Evolutionary conservation across 1,140 invertebrate species (phyloP).

Genomic region (Epicauta chinensis): DNA sequence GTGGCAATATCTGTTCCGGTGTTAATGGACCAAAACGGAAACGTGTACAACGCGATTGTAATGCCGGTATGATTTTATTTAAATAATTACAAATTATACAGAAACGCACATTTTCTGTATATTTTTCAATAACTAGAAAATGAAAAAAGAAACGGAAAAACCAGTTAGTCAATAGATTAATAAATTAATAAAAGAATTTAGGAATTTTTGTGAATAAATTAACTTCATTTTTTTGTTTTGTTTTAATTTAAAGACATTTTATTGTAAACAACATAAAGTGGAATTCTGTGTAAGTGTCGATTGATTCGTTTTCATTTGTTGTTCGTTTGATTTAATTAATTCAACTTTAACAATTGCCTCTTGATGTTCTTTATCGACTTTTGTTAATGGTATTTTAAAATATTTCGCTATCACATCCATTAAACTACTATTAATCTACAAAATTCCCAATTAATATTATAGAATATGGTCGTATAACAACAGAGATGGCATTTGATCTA

Average conservation of each 20-base stretch:
- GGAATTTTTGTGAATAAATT: too few relatives aligned
- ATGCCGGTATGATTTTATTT: conserved; percentile 95
- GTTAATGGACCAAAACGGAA: conserved; percentile 94
- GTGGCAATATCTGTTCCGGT: conserved; percentile 80
- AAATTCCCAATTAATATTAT: conserved; percentile 2
- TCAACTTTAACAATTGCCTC: conserved; percentile 27
- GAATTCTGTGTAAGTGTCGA: not conserved
- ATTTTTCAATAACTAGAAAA: conserved; percentile 85
- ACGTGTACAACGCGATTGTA: conserved; percentile 95
- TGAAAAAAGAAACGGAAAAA: conserved; percentile 9
- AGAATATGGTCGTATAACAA: too few relatives aligned
- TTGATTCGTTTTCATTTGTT: not conserved
- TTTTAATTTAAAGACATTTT: conserved; percentile 6
- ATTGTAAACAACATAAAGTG: conserved; percentile 17
- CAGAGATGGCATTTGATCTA: too few relatives aligned
- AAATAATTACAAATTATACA: conserved; percentile 99
- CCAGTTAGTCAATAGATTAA: too few relatives aligned
- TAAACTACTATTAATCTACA: conserved; percentile 28
- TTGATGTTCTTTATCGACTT: conserved; percentile 31
- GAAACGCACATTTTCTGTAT: conserved; percentile 96
- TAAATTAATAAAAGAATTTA: too few relatives aligned
- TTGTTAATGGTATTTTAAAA: conserved; percentile 27
- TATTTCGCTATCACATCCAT: conserved; percentile 31
- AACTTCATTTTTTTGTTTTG: too few relatives aligned
- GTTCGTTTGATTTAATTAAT: conserved; percentile 18